Evolutionary conservation across 2,888 invertebrate genomes (phyloP).

Genomic region (Apomyelois bistriatella): DNA sequence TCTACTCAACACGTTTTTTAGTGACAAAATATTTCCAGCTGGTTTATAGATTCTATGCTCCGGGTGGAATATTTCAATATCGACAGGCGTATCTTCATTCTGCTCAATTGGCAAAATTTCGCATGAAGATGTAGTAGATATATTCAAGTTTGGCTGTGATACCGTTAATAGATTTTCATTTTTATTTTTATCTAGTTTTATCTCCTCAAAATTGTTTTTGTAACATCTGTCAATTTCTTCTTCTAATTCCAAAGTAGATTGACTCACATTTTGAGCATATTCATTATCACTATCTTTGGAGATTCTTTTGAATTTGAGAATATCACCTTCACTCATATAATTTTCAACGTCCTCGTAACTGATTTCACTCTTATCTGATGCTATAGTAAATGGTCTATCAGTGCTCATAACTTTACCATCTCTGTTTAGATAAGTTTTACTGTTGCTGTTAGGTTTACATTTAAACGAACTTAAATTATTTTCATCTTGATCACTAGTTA

Average conservation of each 20-base stretch:
- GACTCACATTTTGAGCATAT: constrained; percentile 61
- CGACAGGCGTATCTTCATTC: constrained; percentile 65
- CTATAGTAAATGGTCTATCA: constrained; percentile 85
- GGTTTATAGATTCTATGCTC: constrained; percentile 90
- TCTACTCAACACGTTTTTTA: constrained; percentile 79
- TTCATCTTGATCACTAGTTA: constrained; percentile 76
- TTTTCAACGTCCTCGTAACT: constrained; percentile 84
- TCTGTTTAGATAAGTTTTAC: constrained; percentile 77
- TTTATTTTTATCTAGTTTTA: constrained; percentile 57
- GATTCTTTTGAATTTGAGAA: constrained; percentile 64
- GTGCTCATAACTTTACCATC: constrained; percentile 81
- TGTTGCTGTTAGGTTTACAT: constrained; percentile 66
- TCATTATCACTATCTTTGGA: constrained; percentile 53
- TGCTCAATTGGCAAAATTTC: constrained; percentile 70
- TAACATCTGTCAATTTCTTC: constrained; percentile 76
- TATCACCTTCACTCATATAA: constrained; percentile 70
- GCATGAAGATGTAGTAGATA: constrained; percentile 77
- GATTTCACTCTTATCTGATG: constrained; percentile 85
- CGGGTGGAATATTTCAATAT: constrained; percentile 82
- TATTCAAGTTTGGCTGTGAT: constrained; percentile 70
- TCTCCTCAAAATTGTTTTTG: constrained; percentile 67
- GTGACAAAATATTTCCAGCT: constrained; percentile 73
- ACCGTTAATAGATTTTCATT: constrained; percentile 52
- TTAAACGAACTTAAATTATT: constrained; percentile 59
- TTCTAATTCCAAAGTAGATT: constrained; percentile 71